These are phyloP conservation scores for Megastigmus dorsalis DNA, from an alignment of 2,888 invertebrate species.

Conservation along the genomic window DNA sequence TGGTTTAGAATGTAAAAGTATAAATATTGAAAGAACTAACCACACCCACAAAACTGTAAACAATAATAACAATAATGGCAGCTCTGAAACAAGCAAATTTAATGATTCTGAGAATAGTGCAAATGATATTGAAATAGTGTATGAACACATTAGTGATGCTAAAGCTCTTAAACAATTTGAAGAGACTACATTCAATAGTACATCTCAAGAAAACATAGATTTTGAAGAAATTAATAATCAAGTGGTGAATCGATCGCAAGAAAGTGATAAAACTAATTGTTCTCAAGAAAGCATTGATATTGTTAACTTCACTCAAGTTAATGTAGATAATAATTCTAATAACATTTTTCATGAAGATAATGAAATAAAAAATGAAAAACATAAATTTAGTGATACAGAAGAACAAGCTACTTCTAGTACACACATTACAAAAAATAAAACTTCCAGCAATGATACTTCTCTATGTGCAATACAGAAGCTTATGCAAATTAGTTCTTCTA, in stretches of 20 bases:
- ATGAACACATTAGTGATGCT: slow-evolving; percentile 1
- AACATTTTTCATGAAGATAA: too few relatives aligned
- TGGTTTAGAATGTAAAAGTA: not conserved
- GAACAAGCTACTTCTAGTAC: too few relatives aligned
- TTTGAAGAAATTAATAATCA: not conserved
- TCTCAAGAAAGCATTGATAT: slow-evolving; percentile 19
- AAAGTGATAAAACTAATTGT: not conserved
- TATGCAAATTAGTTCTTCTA: too few relatives aligned
- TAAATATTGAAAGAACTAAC: not conserved
- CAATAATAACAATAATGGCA: not conserved
- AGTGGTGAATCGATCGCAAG: not conserved
- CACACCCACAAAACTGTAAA: not conserved
- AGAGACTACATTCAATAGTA: not conserved
- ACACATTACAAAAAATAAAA: too few relatives aligned
- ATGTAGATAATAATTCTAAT: not conserved
- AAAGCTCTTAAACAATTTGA: not conserved
- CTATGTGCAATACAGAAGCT: too few relatives aligned
- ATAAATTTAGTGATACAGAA: too few relatives aligned
- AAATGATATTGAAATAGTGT: slow-evolving; percentile 3
- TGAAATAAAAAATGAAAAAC: too few relatives aligned
- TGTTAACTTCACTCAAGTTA: too few relatives aligned
- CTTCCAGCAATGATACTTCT: too few relatives aligned
- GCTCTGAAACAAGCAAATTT: not conserved
- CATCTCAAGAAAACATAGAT: not conserved
- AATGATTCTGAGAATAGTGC: not conserved